Evolutionary conservation across 2,888 invertebrate genomes (phyloP), one percentile per base, ranked within the genome.

Genomic region (Noctua comes): DNA sequence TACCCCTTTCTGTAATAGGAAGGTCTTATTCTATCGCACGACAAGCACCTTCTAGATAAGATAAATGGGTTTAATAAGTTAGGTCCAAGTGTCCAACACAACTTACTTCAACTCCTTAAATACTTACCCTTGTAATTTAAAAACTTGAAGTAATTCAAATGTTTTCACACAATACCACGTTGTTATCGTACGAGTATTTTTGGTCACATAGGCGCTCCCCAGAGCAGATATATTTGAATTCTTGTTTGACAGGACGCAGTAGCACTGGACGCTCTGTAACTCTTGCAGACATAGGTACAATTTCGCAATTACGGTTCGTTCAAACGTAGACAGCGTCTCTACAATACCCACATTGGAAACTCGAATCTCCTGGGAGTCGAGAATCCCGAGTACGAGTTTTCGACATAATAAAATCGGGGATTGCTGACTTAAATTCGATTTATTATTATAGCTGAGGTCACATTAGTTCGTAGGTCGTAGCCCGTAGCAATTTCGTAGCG

Each of bases 341-440:
- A 68, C 70, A 76, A 76, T 24, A 76, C 51, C 77, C 77, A 76
- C 21, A 77, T 71, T 77, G 11, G 46, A 24, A 66, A 73, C 54
- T 73, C n/a, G 51, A 71, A 66, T 75, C 84, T 59, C 73, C 24
- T 64, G 64, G 70, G 79, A 73, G 73, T 64, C 74, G 46, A 73
- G 36, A 70, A 84, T 69, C 36, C 46, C 40, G 65, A 70, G 36
- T 51, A 75, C 31, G 46, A 68, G 43, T 78, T 40, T 71, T 73
- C 70, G 78, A 76, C 75, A 65, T 68, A 73, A 71, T 77, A 84
- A 84, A 84, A 78, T 73, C 31, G 64, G 31, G 64, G 31, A 82
- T 77, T 66, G 57, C 74, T 43, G 68, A 66, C 46, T 77, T 75
- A 73, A 81, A 84, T 84, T 82, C 66, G 78, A 84, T 84, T 81